Base-by-base conservation (phyloP, 2,113 vertebrate species). In the Myanophis thanlyinensis region DNA sequence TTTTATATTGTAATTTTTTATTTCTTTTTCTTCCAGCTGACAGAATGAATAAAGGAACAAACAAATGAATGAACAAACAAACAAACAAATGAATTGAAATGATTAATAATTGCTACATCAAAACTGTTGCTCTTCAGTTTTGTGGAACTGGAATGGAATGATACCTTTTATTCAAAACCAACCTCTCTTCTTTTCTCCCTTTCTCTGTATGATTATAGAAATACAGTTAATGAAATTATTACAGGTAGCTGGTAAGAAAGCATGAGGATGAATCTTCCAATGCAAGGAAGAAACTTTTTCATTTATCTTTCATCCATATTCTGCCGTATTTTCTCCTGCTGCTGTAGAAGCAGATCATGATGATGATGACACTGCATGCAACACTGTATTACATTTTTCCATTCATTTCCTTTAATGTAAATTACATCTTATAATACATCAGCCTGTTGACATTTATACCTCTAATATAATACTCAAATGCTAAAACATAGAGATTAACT, bases 371-470 rank as follows among this genome's bases (percentile, higher is more conserved):
- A n/a, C 1, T 22, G 89, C 40, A 48, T 90, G 3, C 46, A 93
- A 85, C 54, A 85, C 47, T 73, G 53, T 0, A 13, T 52, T 47
- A 90, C 54, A 10, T 3, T 87, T 90, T 90, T 35, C 44, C 89
- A 56, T 92, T 90, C 48, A 49, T 91, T 35, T 89, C 6, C 80
- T 87, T 46, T 53, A 62, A 90, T 94, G 93, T 93, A 91, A 95
- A 96, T 92, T 92, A n/a, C 59, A 87, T 40, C 53, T 93, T 88
- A 10, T 3, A 86, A 40, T 95, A 52, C 88, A 46, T 22, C 87
- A 90, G 93, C 94, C 95, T 95, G 35, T 92, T 97, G 97, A 97
- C 97, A 97, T 97, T 97, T 98, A 93, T 96, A 93, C 94, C 95
- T 94, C 95, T 94, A 95, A 94, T 88, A 91, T 95, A 96, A 96